Percentiles rank a stretch among this genome's conserved stretches.
Evolutionary conservation across 37 sponge, comb jelly and placozoan species (phyloP).

Genomic region (Halisarca cf. caerulea): DNA sequence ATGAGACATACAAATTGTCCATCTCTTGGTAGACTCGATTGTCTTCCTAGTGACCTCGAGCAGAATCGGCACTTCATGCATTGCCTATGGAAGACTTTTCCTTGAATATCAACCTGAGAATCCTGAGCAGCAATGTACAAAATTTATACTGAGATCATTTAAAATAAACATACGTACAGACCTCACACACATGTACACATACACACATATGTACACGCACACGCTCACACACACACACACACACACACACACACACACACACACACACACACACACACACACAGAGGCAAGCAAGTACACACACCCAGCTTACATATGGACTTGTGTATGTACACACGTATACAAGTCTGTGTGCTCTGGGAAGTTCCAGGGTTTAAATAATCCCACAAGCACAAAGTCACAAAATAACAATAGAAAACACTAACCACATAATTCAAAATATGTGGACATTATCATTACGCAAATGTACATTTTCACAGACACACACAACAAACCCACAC

Average conservation of each 20-base stretch:
- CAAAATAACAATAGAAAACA: no score
- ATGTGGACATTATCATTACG: background rate
- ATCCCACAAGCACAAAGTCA: no score
- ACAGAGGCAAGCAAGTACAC: background rate
- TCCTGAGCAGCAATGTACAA: background rate
- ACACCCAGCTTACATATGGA: background rate
- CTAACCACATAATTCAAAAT: no score
- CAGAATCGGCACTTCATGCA: conserved; percentile 4
- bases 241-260: conserved; percentile 6
- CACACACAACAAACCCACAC: conserved; percentile 10
- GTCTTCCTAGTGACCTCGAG: background rate
- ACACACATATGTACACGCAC: background rate
- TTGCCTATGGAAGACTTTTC: background rate
- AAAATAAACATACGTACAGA: no score
- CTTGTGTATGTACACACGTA: background rate
- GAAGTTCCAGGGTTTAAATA: no score
- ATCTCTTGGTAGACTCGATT: background rate
- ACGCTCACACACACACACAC: conserved; percentile 8
- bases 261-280: conserved; percentile 23
- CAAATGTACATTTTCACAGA: background rate
- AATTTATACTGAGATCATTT: no score
- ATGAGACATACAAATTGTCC: background rate
- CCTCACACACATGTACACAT: background rate
- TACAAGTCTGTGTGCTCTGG: no score
- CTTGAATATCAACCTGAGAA: conserved; percentile 1